phyloP scores from a whole-genome alignment of 2,797 vertebrate species.

The Sebastiscus tertius region DNA sequence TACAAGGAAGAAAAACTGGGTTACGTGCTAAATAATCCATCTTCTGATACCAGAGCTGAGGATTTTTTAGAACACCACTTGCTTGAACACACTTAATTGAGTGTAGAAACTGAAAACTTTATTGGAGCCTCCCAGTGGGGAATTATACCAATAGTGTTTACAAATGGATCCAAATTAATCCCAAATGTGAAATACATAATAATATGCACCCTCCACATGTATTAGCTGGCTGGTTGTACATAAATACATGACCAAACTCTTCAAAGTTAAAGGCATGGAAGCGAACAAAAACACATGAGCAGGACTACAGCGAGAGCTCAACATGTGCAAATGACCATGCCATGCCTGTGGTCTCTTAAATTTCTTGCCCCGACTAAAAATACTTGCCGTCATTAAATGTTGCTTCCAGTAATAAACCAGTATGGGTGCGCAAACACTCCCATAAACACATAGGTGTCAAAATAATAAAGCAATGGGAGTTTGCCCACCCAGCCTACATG shows the following conservation, averaged over 20 bases:
- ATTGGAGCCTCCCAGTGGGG: neutral
- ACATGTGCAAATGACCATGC: slow-evolving; percentile 24
- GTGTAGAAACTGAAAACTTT: neutral
- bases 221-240: neutral
- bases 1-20: neutral
- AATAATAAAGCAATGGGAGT: slow-evolving; percentile 22
- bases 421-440: slow-evolving; percentile 12
- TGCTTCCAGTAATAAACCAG: slow-evolving; percentile 13
- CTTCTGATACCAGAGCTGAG: neutral
- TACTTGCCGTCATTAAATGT: neutral
- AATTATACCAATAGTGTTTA: neutral
- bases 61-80: neutral
- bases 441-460: slow-evolving; percentile 48
- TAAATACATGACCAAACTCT: neutral
- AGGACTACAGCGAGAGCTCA: neutral
- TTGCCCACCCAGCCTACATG: neutral
- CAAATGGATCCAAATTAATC: neutral
- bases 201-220: neutral
- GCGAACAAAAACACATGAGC: neutral
- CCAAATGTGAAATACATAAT: neutral
- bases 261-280: neutral
- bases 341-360: slow-evolving; percentile 2
- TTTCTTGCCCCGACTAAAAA: neutral
- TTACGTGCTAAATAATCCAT: neutral
- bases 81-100: neutral